These are phyloP conservation scores for Silurus meridionalis DNA, from an alignment of 2,113 vertebrate species.

Conservation along the genomic window DNA sequence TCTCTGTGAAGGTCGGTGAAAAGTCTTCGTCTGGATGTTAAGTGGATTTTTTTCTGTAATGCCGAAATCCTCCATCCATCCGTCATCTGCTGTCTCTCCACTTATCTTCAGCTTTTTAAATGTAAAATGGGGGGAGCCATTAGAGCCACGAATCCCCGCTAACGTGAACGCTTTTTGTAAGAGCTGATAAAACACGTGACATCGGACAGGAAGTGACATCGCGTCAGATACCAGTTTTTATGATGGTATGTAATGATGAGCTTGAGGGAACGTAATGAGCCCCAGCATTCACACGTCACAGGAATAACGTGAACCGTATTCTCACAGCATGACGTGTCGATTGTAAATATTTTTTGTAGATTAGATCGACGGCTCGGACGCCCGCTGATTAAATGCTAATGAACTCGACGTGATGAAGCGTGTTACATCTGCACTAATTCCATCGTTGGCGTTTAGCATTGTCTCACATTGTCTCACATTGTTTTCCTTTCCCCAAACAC, in stretches of 20 bases:
- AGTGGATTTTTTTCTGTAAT: slow-evolving; percentile 22
- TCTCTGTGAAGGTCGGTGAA: neutral
- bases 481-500: neutral
- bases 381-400: neutral
- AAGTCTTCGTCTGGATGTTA: neutral
- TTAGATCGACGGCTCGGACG: neutral
- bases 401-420: neutral
- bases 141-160: slow-evolving; percentile 14
- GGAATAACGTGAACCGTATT: neutral
- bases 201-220: slow-evolving; percentile 7
- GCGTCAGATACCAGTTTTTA: neutral
- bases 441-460: too few species aligned
- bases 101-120: slow-evolving; percentile 38
- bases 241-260: neutral
- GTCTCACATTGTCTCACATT: neutral
- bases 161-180: slow-evolving; percentile 8
- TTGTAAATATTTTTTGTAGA: neutral
- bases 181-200: slow-evolving; percentile 10
- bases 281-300: neutral
- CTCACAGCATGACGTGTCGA: neutral
- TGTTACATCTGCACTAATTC: neutral
- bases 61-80: neutral
- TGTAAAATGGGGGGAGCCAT: slow-evolving; percentile 5
- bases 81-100: slow-evolving; percentile 26
- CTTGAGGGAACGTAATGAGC: neutral